A percentile compares a stretch with the other conserved stretches of the same genome.
phyloP scores from a whole-genome alignment of 2,113 vertebrate species.

The Platysternon megacephalum region DNA sequence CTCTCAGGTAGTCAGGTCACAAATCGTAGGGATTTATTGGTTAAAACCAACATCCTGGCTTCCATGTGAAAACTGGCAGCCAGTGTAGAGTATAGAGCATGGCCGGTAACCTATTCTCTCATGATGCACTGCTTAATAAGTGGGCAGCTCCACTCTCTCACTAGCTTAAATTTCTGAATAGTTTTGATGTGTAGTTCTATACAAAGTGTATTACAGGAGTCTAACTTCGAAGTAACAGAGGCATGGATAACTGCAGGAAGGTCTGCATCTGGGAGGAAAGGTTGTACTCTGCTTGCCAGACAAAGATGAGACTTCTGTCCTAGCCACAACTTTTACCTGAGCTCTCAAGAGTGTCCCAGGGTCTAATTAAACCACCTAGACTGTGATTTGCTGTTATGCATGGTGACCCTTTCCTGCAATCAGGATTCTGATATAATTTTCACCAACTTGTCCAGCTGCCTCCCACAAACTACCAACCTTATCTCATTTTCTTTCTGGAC shows the following conservation, averaged over 20 bases:
- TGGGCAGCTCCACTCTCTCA: neutral
- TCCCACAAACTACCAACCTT: no score
- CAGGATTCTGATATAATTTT: neutral
- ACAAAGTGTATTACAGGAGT: neutral
- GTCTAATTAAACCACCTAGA: neutral
- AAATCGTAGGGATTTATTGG: neutral
- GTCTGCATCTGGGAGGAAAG: neutral
- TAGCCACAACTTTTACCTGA: neutral
- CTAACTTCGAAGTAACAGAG: rapidly evolving
- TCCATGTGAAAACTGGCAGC: neutral
- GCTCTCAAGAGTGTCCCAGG: neutral
- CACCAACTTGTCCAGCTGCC: no score
- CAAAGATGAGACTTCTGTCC: neutral
- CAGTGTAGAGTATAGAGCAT: neutral
- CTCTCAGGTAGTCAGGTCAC: neutral
- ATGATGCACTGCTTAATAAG: neutral
- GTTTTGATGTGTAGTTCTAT: rapidly evolving
- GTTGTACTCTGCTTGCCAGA: neutral
- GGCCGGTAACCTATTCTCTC: rapidly evolving
- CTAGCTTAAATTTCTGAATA: neutral
- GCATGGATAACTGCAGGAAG: neutral
- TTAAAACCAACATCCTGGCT: neutral
- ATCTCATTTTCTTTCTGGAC: no score
- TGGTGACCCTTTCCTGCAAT: neutral
- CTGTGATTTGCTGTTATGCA: neutral